Base-by-base conservation (phyloP, 2,797 vertebrate genomes). In the Macropus fuliginosus region DNA sequence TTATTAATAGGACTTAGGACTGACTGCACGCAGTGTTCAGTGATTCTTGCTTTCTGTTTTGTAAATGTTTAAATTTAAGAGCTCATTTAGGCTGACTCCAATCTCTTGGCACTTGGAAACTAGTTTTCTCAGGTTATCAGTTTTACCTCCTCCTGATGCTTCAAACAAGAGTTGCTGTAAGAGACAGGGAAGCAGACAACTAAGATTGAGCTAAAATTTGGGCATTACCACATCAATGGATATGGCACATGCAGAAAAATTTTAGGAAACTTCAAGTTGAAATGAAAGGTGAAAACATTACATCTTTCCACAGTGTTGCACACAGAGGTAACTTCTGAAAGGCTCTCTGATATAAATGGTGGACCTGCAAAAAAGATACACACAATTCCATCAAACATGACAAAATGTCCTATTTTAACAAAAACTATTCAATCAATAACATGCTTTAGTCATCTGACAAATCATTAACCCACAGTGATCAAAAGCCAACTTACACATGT, bases 221-320 rank as follows among this genome's bases (percentile, higher is more conserved):
- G 98, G 98, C 98, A 99, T 98, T 98, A 99, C 98, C 98, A 98
- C 98, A 98, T 98, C 99, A 98, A 99, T 98, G 99, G 98, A 98
- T 98, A 99, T 99, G 99, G 98, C 98, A 99, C 98, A 99, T 99
- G 98, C 98, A 99, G 97, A 98, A 98, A 98, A 98, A 98, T 98
- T 98, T 98, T 96, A 98, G 98, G 98, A 98, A 99, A 98, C 98
- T 98, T 98, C 98, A 98, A 98, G 98, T 97, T 98, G 97, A 98
- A 98, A 98, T 98, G 98, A 98, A 98, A 98, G 97, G 98, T 98
- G 98, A 98, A 98, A 98, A 98, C 98, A 99, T 99, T 99, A 99
- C 99, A 99, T 99, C 99, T 99, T 99, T 99, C 99, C 99, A 99
- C 96, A 99, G 99, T 98, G 99, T 99, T 98, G 99, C 99, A 98